Evolutionary conservation across 1,140 invertebrate species (phyloP), one percentile per base, ranked within the genome.

Genomic region (Vollenhovia emeryi): DNA sequence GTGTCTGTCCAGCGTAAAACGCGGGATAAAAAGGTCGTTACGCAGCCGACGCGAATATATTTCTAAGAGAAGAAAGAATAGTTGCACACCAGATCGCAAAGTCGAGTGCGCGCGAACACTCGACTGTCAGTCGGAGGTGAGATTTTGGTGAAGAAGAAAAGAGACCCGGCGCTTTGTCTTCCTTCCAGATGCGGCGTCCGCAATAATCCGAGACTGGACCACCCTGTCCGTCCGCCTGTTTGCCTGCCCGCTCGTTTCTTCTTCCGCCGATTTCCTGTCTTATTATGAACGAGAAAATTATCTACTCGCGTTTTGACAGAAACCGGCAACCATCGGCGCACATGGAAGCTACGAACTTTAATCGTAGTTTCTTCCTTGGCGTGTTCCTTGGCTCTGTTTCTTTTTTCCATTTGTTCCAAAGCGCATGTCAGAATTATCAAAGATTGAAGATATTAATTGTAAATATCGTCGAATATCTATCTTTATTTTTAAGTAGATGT

Each of bases 141-240:
- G n/a, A 62, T 69, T 30, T 57, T 11, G 21, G 33, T 7, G 21
- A 43, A 73, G 40, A 50, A 45, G 43, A 59, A 78, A 68, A 87
- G 55, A 59, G 52, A 13, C 13, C 1, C 55, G 75, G 21, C 69
- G 79, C 84, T 89, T 91, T 83, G 88, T 86, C 88, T 89, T 86
- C 43, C 0, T 27, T 45, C 66, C 86, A 78, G 78, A 86, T 75
- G 55, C 64, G 76, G 87, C 85, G 90, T 83, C 82, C 84, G 66
- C 82, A 88, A 88, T 88, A 88, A 91, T 86, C 59, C 24, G 52
- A 43, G 64, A n/a, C 45, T 73, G 78, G 88, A 89, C 88, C 88
- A 89, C 88, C 87, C 78, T 71, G 83, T 8, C 78, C 43, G 78
- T 11, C 33, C 30, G 48, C 30, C 27, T 69, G 45, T 43, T 40